Conservation (phyloP, 2,888 invertebrate genomes). For the Gari tellinella region DNA sequence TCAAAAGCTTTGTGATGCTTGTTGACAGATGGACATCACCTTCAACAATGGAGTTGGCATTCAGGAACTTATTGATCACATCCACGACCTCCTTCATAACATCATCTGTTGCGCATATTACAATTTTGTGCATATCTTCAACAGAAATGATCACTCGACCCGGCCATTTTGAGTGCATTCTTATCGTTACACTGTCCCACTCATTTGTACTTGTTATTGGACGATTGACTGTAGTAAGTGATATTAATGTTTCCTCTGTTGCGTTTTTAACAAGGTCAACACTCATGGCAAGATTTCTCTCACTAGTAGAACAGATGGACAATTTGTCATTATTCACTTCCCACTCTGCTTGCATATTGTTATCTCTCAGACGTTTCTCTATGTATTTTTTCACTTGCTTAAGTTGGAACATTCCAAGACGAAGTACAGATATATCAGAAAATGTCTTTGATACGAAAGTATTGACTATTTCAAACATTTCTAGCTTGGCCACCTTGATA, state of each 20-base stretch:
- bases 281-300: background rate
- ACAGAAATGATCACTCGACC: constrained; percentile 7
- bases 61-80: constrained; percentile 39
- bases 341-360: constrained; percentile 35
- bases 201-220: constrained; percentile 5
- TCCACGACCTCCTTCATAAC: constrained; percentile 24
- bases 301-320: constrained; percentile 7
- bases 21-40: constrained; percentile 21
- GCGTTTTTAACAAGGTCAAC: constrained; percentile 9
- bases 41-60: constrained; percentile 40
- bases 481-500: constrained; percentile 27
- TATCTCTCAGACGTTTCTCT: constrained; percentile 27
- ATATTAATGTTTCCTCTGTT: constrained; percentile 8
- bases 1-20: constrained; percentile 40
- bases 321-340: constrained; percentile 18
- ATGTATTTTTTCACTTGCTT: constrained; percentile 31
- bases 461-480: constrained; percentile 36
- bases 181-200: constrained; percentile 21
- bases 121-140: background rate
- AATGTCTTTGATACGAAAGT: constrained; percentile 1
- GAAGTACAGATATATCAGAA: background rate
- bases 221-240: constrained; percentile 6
- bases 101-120: constrained; percentile 38
- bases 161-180: constrained; percentile 7
- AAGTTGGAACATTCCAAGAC: constrained; percentile 8